These are phyloP conservation scores for Aurelia sp. DNA, from an alignment of 30 jellyfish, hydroid and myxozoan species.

Conservation along the genomic window DNA sequence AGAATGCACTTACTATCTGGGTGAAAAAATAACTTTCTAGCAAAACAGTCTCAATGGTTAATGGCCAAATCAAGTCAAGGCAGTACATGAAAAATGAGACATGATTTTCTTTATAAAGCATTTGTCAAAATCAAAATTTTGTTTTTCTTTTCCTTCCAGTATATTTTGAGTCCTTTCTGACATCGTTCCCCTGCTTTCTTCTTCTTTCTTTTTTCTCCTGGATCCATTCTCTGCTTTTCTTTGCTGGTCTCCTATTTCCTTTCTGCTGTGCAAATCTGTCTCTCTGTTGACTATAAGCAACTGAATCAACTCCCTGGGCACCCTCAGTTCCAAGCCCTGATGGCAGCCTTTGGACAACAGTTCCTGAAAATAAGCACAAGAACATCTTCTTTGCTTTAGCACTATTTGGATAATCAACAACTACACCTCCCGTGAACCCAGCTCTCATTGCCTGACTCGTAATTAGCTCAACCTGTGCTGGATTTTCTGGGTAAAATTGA, in stretches of 20 bases:
- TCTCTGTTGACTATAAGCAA: slow-evolving; percentile 38
- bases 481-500: slow-evolving; percentile 95
- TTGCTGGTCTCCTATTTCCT: slow-evolving; percentile 57
- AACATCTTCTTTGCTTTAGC: slow-evolving; percentile 94
- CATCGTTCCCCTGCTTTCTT: slow-evolving; percentile 92
- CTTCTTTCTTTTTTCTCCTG: slow-evolving; percentile 82
- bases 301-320: slow-evolving; percentile 37
- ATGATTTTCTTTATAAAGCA: too few species aligned
- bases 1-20: too few species aligned
- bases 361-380: slow-evolving; percentile 93
- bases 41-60: too few species aligned
- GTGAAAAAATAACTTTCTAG: too few species aligned
- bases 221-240: slow-evolving; percentile 92
- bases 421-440: slow-evolving; percentile 99
- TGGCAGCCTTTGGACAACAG: slow-evolving; percentile 49
- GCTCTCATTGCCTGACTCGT: slow-evolving; percentile 93
- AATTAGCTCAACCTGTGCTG: slow-evolving; percentile 92
- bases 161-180: slow-evolving; percentile 79
- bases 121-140: slow-evolving; percentile 20
- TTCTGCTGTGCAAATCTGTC: slow-evolving; percentile 2
- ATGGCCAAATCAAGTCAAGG: too few species aligned
- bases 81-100: too few species aligned
- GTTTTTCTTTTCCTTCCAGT: slow-evolving; percentile 84
- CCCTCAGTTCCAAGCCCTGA: slow-evolving; percentile 72
- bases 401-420: slow-evolving; percentile 97